Evolutionary conservation across 1,140 invertebrate genomes (phyloP).

Genomic region (roundworm (Caenorhabditis elegans)): DNA sequence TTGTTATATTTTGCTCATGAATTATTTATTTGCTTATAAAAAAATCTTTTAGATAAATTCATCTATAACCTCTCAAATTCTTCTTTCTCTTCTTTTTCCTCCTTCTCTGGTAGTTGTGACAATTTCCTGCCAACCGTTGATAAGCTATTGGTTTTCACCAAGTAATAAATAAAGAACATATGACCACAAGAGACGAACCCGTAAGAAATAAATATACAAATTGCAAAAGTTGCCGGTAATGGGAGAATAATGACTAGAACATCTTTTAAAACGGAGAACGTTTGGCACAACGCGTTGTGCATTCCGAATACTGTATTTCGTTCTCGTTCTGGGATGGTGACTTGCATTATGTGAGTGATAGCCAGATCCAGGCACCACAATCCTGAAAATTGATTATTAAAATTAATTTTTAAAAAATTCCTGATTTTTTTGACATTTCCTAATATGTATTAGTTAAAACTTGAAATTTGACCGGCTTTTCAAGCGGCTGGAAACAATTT

Average conservation of each 20-base stretch:
- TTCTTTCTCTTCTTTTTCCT: neutral
- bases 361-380: constrained; percentile 72
- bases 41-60: no score
- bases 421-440: no score
- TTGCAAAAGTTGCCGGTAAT: constrained; percentile 67
- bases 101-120: neutral
- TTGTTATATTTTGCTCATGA: no score
- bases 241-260: constrained; percentile 69
- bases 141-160: constrained; percentile 21
- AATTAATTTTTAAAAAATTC: no score
- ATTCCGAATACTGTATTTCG: constrained; percentile 71
- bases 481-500: no score
- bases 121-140: neutral
- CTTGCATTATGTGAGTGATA: constrained; percentile 72
- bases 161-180: constrained; percentile 46
- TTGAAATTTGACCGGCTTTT: no score
- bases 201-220: constrained; percentile 69
- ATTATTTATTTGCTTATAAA: no score
- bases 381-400: constrained; percentile 53
- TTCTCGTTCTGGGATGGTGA: constrained; percentile 69
- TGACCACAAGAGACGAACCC: constrained; percentile 67
- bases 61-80: neutral
- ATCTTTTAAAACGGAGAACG: constrained; percentile 70
- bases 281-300: constrained; percentile 68
- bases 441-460: no score